Evolutionary conservation across 2,113 vertebrate genomes (phyloP), one percentile per base, ranked within the genome.

Genomic region (Brachypteracias leptosomus): DNA sequence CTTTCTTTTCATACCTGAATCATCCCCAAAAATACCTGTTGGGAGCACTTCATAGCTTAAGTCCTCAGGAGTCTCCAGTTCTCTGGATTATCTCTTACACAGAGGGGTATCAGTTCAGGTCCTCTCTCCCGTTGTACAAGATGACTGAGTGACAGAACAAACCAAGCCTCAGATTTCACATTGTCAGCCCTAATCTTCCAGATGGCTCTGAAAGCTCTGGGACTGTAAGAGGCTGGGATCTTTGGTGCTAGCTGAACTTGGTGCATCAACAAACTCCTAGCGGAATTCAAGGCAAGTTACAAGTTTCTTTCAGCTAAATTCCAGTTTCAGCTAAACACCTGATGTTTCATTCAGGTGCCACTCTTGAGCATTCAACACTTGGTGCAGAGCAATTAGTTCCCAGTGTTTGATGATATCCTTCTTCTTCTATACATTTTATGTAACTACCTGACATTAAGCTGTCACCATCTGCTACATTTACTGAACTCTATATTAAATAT

Each of bases 381-480:
- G 40, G 58, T 70, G 51, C 22, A 80, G n/a, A 28, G 67, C 71
- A 88, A 31, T 76, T 62, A 70, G 58, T 67, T 91, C 31, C 36
- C 61, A 63, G 26, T 84, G 94, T 96, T 94, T 95, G 90, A 51
- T 67, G 85, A 94, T 63, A 79, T 17, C 46, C 18, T 74, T 16
- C 54, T 74, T 76, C 82, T 87, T 16, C 84, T 40, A 28, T 55
- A 83, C 92, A 71, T 88, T 93, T 96, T 93, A 94, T 91, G 31
- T 88, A 93, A 93, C 71, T 70, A 77, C 33, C 44, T 93, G 94
- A 90, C 81, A 93, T 73, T 35, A 88, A 88, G 33, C 59, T 96
- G 87, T 94, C 94, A 90, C 82, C 95, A 95, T 91, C 93, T 90
- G 75, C 67, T 96, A 85, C 78, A 88, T 67, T 38, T 74, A 42